These are phyloP conservation scores for Indri indri DNA, from an alignment of 2,113 vertebrate genomes.

Conservation along the genomic window DNA sequence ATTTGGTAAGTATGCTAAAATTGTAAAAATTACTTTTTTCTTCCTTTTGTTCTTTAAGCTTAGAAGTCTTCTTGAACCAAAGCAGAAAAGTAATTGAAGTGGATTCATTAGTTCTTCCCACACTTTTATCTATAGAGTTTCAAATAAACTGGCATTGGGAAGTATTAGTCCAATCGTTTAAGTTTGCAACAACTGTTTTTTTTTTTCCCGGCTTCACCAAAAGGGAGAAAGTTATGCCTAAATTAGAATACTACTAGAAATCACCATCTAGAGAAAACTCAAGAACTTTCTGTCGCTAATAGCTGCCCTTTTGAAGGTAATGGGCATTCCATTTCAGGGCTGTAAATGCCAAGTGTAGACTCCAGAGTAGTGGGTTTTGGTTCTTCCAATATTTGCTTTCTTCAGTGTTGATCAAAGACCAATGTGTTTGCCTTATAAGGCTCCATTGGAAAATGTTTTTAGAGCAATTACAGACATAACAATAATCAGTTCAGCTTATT, in stretches of 20 bases:
- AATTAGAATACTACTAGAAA: not conserved
- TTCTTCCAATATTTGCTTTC: conserved; percentile 61
- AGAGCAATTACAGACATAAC: conserved; percentile 46
- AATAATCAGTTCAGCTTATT: conserved; percentile 48
- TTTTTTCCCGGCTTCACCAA: not conserved
- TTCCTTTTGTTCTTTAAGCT: conserved; percentile 6
- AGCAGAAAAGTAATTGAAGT: not conserved
- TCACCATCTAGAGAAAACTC: conserved; percentile 28
- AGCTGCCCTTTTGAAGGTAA: conserved; percentile 45
- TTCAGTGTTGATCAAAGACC: conserved; percentile 63
- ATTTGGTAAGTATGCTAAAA: not conserved
- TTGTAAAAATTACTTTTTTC: not conserved
- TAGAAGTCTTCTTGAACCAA: not conserved
- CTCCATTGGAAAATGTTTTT: conserved; percentile 46
- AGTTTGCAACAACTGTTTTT: not conserved
- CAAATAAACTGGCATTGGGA: not conserved
- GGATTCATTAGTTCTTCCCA: not conserved
- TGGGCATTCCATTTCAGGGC: conserved; percentile 23
- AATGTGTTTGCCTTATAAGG: conserved; percentile 43
- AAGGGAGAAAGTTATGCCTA: not conserved
- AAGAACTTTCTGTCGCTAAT: not conserved
- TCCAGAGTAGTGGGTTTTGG: not conserved
- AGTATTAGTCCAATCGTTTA: not conserved
- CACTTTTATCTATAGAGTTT: conserved; percentile 14
- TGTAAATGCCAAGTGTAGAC: conserved; percentile 33